Conservation (phyloP, 2,797 vertebrate genomes). For the Chiloscyllium punctatum region DNA sequence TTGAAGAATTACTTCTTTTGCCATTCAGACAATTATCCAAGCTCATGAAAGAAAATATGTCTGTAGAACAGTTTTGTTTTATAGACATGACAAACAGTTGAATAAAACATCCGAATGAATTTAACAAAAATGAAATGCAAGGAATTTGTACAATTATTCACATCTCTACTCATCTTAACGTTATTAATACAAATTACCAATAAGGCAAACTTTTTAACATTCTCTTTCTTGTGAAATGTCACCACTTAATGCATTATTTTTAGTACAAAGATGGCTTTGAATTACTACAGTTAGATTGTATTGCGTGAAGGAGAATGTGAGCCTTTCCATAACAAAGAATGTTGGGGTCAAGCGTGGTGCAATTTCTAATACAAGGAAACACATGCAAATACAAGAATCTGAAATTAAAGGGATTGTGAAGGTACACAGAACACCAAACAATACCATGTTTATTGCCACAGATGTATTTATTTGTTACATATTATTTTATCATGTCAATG, state of each 20-base stretch:
- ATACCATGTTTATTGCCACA: not conserved
- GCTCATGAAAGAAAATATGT: not conserved
- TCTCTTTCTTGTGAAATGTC: not conserved
- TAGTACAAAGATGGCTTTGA: not conserved
- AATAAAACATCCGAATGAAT: not conserved
- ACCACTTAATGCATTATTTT: not conserved
- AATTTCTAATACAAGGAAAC: too few relatives aligned
- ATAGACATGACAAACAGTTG: not conserved
- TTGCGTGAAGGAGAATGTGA: not conserved
- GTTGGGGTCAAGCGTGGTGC: not conserved
- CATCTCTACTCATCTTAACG: not conserved
- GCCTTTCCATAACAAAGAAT: not conserved
- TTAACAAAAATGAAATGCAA: not conserved
- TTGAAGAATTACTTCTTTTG: too few relatives aligned
- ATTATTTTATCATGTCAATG: not conserved
- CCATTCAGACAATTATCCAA: too few relatives aligned
- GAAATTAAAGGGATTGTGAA: too few relatives aligned
- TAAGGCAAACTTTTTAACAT: not conserved
- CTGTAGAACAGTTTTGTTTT: not conserved
- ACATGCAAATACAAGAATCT: too few relatives aligned
- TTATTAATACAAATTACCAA: not conserved
- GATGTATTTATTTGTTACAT: not conserved
- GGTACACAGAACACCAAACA: not conserved
- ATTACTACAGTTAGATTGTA: not conserved
- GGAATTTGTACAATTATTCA: not conserved